These are phyloP conservation scores for Pipistrellus pipistrellus DNA, from an alignment of 2,797 vertebrate species.

Conservation along the genomic window DNA sequence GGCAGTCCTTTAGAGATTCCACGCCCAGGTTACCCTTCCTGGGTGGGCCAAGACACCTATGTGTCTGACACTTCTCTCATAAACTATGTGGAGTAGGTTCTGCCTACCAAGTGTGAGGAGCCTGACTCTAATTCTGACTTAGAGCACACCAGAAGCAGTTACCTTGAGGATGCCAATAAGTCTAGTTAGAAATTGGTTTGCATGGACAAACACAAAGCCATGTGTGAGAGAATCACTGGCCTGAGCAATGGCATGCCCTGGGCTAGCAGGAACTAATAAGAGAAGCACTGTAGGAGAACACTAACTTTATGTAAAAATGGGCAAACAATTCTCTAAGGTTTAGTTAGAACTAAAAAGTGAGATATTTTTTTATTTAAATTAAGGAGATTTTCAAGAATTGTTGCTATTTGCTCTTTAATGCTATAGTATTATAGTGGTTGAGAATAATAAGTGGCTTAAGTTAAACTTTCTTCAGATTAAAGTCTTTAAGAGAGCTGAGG, in stretches of 20 bases:
- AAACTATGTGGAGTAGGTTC: neutral
- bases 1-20: neutral
- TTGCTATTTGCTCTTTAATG: neutral
- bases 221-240: neutral
- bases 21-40: neutral
- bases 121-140: neutral
- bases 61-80: neutral
- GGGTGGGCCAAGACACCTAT: neutral
- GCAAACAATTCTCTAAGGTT: neutral
- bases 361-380: neutral
- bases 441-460: conserved; percentile 43
- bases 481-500: neutral
- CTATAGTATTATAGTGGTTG: neutral
- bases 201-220: neutral
- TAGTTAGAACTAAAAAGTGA: neutral
- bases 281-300: neutral
- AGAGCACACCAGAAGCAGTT: neutral
- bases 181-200: neutral
- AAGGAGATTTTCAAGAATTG: conserved; percentile 33
- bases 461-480: neutral
- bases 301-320: neutral
- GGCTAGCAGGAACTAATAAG: neutral
- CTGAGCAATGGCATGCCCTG: neutral
- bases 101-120: neutral
- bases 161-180: neutral